A percentile compares a stretch with the other conserved stretches of the same genome.
These are phyloP conservation scores for Danio jaintianensis DNA, from an alignment of 2,797 vertebrate genomes.

Conservation along the genomic window DNA sequence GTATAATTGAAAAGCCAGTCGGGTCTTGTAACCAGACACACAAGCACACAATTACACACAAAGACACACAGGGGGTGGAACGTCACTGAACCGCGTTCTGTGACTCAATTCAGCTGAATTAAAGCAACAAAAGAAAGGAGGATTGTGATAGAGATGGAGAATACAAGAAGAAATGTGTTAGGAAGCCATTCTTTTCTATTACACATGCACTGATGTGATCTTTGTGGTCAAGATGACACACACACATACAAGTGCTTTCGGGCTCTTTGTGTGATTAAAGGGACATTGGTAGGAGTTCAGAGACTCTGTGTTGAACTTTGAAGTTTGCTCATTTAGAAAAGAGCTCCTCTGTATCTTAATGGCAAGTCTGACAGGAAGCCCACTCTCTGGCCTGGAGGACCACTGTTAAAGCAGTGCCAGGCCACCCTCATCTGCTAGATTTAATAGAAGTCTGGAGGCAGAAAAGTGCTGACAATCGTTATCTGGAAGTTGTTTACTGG, in stretches of 20 bases:
- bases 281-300: conserved; percentile 58
- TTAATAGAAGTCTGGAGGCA: neutral
- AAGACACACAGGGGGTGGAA: conserved; percentile 42
- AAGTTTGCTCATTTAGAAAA: conserved; percentile 37
- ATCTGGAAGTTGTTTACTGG: neutral
- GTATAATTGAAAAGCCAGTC: conserved; percentile 60
- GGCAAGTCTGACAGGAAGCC: conserved; percentile 49
- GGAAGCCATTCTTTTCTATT: conserved; percentile 41
- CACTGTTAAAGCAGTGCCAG: conserved; percentile 25
- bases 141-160: conserved; percentile 2
- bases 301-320: conserved; percentile 48
- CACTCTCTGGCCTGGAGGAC: conserved; percentile 20
- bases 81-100: conserved; percentile 7
- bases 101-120: conserved; percentile 20
- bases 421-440: conserved; percentile 28
- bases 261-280: conserved; percentile 54
- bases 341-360: conserved; percentile 53
- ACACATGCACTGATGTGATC: conserved; percentile 37
- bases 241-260: conserved; percentile 24
- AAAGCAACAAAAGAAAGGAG: conserved; percentile 23
- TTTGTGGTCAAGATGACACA: conserved; percentile 12
- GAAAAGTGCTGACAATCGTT: neutral
- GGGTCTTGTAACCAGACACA: conserved; percentile 57
- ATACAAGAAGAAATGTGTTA: conserved; percentile 35
- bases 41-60: conserved; percentile 47